Base-by-base conservation (phyloP, 2,888 invertebrate genomes). In the Nebria salina region DNA sequence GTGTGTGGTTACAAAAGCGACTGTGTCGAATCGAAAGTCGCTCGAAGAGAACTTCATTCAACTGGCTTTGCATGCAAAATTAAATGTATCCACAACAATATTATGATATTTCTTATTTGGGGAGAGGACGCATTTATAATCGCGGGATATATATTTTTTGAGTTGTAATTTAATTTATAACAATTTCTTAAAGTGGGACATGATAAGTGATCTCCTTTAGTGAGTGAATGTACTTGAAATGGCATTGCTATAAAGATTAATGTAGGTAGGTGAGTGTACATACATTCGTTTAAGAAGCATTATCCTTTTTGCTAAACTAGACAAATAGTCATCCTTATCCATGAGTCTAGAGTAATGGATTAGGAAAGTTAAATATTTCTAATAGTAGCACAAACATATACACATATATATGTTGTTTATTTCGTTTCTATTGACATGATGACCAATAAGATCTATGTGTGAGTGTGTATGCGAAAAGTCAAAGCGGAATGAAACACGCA, bases 351-450 rank as follows among this genome's bases (percentile, higher is more conserved):
- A 7, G 11, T 54, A 54, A 54, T 8, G 4, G 54, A 54, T 54
- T 54, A 54, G 54, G 54, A 8, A 8, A 8, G 54, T 54, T 54
- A 54, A 54, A 54, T 54, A 54, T 54, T 54, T 54, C 34, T 34
- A 13, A 54, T 1, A 54, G 54, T 54, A 34, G 54, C 7, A 54
- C 54, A 13, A 54, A 15, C 11, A 70, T 70, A 20, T 34, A 26
- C 6, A 15, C 11, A 70, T 70, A 20, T 34, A 26, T 11, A 70
- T 25, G 34, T 70, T 70, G 70, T 70, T 70, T 70, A 25, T 70
- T 15, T 25, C 34, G 54, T 54, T 54, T 11, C 5, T 26, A 25
- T 34, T 70, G 68, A 13, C 15, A 70, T 70, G 26, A 25, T 70
- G 20, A 11, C 70, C 25, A 13, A 70, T 34, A 70, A 68, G 26